Conservation (phyloP, 2,888 invertebrate genomes). For the Agrochola litura region DNA sequence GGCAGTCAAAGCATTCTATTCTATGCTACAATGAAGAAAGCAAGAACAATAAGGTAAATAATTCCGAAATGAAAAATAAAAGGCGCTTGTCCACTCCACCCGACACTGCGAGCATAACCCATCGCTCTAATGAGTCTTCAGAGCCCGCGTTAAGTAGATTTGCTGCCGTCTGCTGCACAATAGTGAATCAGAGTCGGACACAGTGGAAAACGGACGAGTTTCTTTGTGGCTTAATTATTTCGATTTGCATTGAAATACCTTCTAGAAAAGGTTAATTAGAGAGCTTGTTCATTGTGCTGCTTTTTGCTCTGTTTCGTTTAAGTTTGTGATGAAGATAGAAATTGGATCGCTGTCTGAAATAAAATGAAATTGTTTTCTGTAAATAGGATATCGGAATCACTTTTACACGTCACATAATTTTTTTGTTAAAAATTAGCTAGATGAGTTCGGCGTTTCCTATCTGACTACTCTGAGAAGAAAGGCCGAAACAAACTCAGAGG, state of each 20-base stretch:
- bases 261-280: slow-evolving; percentile 31
- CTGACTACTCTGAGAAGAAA: no score
- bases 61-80: background rate
- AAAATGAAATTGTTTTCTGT: no score
- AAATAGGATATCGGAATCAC: no score
- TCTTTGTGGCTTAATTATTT: slow-evolving; percentile 50
- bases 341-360: no score
- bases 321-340: background rate
- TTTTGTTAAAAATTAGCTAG: no score
- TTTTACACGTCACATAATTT: no score
- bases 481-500: no score
- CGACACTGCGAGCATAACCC: slow-evolving; percentile 19
- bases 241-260: slow-evolving; percentile 47
- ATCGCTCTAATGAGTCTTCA: slow-evolving; percentile 51
- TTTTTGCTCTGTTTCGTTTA: slow-evolving; percentile 8
- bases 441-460: no score
- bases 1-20: background rate
- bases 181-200: slow-evolving; percentile 33
- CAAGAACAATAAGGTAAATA: no score
- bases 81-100: slow-evolving; percentile 36
- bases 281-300: slow-evolving; percentile 16
- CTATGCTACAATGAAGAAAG: background rate
- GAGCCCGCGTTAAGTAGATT: slow-evolving; percentile 52
- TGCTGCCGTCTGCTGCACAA: slow-evolving; percentile 33
- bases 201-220: slow-evolving; percentile 41